These are phyloP conservation scores for Drosophila meridionalis DNA, from an alignment of 2,888 invertebrate genomes.

Conservation along the genomic window DNA sequence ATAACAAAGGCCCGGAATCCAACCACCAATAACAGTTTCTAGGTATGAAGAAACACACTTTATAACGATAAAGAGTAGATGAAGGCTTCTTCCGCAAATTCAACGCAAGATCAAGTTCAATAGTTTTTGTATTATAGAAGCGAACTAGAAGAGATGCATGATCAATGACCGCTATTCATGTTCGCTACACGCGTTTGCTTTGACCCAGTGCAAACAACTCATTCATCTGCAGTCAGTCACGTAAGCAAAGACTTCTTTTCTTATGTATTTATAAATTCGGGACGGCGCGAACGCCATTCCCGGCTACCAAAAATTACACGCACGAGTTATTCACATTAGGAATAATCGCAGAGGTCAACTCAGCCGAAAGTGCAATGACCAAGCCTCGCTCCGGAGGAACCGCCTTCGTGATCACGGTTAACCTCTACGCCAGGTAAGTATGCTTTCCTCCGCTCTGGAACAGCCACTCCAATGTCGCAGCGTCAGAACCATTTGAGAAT, in stretches of 20 bases:
- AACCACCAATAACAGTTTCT: conserved; percentile 33
- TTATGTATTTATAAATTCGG: conserved; percentile 52
- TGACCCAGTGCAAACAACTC: conserved; percentile 57
- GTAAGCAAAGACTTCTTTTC: too few relatives aligned
- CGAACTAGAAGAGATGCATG: conserved; percentile 38
- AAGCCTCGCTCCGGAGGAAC: conserved; percentile 75
- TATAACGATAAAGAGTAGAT: conserved; percentile 27
- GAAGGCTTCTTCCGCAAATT: conserved; percentile 52
- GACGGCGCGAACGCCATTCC: conserved; percentile 77
- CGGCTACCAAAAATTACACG: conserved; percentile 78
- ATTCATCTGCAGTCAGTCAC: not conserved
- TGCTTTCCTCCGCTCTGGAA: conserved; percentile 38
- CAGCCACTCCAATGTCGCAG: not conserved
- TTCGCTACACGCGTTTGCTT: conserved; percentile 24
- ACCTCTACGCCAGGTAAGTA: conserved; percentile 77
- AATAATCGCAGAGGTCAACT: conserved; percentile 79
- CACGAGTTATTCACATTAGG: conserved; percentile 78
- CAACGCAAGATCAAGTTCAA: conserved; percentile 62
- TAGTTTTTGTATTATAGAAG: conserved; percentile 27
- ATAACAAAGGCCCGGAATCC: conserved; percentile 41
- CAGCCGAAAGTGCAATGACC: conserved; percentile 73
- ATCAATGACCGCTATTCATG: conserved; percentile 20
- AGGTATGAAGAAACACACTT: conserved; percentile 2
- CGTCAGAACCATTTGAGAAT: conserved; percentile 57
- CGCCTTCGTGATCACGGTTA: conserved; percentile 77